Base-by-base conservation (phyloP, 2,113 vertebrate species). In the Sorex fumeus region DNA sequence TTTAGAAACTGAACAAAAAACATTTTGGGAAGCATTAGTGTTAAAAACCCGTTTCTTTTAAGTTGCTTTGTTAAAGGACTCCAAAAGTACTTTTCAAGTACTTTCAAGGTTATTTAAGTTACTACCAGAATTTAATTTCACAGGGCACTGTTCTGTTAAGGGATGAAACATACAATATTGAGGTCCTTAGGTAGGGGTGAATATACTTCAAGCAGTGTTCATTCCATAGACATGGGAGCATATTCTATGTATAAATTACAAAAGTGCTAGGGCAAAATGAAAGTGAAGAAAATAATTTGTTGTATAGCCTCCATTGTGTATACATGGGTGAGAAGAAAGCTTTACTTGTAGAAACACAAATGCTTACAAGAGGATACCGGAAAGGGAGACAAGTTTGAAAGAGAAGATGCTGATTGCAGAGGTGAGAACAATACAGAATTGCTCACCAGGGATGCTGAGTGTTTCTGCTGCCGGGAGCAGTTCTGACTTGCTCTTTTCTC, bases 81-180 rank as follows among this genome's bases (percentile, higher is more conserved):
- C 69, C 67, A 78, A 80, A 84, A 87, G 25, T 57, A 60, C 64
- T 34, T 71, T 89, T 91, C 62, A 84, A 19, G 19, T 25, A 34
- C 32, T 88, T 89, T 90, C 60, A 91, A 74, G 25, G 27, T 90
- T 91, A 80, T 92, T 94, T 93, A 60, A 94, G 34, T 94, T 93
- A 78, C 53, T 87, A 36, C 76, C 50, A 88, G 78, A 87, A 93
- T 91, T 93, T 74, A 90, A 88, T 95, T 95, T 88, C 71, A 88
- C 1, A 90, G 57, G 66, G 75, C 32, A 62, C 21, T 84, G 50
- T 91, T 72, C 43, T 3, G 43, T 90, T 86, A 60, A 13, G 72
- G 77, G 30, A 79, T 71, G 36, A 70, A 79, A 57, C 83, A n/a
- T 69, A 1, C 21, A 74, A 23, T 84, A 16, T 82, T 85, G 66